phyloP scores from a whole-genome alignment of 2,888 invertebrate species.

The Pantelozetes paolii region DNA sequence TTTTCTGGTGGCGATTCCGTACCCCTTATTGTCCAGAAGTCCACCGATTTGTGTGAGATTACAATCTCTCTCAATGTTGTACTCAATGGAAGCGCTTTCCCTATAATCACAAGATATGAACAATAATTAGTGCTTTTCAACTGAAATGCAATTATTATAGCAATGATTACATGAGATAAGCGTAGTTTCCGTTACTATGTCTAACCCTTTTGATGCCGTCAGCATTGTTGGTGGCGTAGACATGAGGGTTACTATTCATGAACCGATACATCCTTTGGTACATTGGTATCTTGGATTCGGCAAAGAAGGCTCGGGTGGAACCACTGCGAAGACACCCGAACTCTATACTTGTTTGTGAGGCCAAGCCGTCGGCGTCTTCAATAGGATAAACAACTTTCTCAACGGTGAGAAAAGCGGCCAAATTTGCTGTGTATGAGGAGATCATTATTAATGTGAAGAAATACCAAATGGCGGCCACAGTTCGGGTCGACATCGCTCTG shows the following conservation, averaged over 20 bases:
- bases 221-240: conserved; percentile 56
- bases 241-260: conserved; percentile 51
- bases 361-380: conserved; percentile 88
- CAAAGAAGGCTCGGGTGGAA: conserved; percentile 87
- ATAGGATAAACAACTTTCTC: conserved; percentile 70
- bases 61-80: conserved; percentile 55
- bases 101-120: not conserved
- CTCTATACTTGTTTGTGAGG: conserved; percentile 92
- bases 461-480: conserved; percentile 87
- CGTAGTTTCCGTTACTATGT: conserved; percentile 53
- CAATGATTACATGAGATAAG: conserved; percentile 54
- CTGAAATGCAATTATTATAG: not conserved
- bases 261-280: conserved; percentile 56
- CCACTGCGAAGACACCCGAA: conserved; percentile 88
- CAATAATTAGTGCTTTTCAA: not conserved
- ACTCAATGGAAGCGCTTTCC: conserved; percentile 57
- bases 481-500: conserved; percentile 78
- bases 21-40: conserved; percentile 57
- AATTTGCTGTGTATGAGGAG: conserved; percentile 90
- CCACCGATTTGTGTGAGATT: conserved; percentile 58
- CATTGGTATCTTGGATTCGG: conserved; percentile 49
- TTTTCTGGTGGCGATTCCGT: conserved; percentile 54
- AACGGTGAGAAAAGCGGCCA: conserved; percentile 84
- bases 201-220: conserved; percentile 62
- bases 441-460: conserved; percentile 93